Base-by-base conservation (phyloP, 2,888 invertebrate genomes). In the Brachypterus glaber region DNA sequence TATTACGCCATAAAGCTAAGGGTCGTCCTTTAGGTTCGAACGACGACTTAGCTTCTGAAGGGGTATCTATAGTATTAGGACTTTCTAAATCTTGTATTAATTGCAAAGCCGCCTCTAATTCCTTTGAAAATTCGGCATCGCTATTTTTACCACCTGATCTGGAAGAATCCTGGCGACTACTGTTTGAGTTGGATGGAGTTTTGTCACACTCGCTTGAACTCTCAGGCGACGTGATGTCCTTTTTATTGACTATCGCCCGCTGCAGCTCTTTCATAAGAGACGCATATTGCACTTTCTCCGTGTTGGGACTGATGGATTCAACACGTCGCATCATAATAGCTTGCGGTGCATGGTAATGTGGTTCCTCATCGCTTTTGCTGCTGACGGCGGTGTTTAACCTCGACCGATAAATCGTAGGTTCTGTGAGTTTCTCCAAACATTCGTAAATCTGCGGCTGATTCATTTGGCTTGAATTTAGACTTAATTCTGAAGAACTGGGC, bases 31-130 rank as follows among this genome's bases (percentile, higher is more conserved):
- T n/a, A n/a, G n/a, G n/a, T n/a, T n/a, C n/a, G n/a, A n/a, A n/a
- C 12, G 45, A 40, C 17, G 53, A 54, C 31, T 50, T 48, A 49
- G 59, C 47, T 39, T 67, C 67, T 3, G 67, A 66, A 1, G 67
- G 67, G 11, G 67, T 68, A 41, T 68, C 68, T 30, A 62, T 59
- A 14, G 68, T 68, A 44, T 67, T 68, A 2, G 70, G 70, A 49
- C 68, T 68, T 48, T 69, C 70, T 41, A 70, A 50, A 48, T 70
- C 69, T 50, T 69, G 70, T 35, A 70, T 69, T 25, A 69, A 50
- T 47, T 70, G 68, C 17, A 69, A 51, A 3, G 68, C 70, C 2
- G 69, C 70, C 46, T 69, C 69, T 35, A 69, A 51, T 49, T 70
- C 69, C 46, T 67, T 68, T 18, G 66, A 67, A 47, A 69, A 68